Evolutionary conservation across 2,888 invertebrate species (phyloP).

Genomic region (Syrista parreyssii): DNA sequence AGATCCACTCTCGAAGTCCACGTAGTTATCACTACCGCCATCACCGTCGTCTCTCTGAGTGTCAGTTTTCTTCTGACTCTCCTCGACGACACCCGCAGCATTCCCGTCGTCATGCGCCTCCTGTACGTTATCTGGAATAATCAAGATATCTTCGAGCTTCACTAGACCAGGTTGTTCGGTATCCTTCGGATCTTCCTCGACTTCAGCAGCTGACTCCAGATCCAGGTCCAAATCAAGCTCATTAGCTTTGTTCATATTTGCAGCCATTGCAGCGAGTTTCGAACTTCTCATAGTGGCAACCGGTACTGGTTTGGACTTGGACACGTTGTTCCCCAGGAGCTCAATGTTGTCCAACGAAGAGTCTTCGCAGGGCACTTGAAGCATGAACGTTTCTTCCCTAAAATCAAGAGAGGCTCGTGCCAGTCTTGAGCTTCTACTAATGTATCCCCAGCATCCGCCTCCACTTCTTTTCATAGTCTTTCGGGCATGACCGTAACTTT

Average conservation of each 20-base stretch:
- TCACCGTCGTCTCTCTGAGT: not conserved
- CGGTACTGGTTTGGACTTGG: conserved; percentile 48
- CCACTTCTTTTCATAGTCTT: conserved; percentile 2
- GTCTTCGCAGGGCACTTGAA: conserved; percentile 50
- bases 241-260: conserved; percentile 52
- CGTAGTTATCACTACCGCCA: conserved; percentile 4
- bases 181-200: conserved; percentile 28
- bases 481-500: conserved; percentile 27
- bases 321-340: conserved; percentile 15
- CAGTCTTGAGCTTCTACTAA: conserved; percentile 25
- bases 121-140: conserved; percentile 39
- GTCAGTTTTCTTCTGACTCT: not conserved
- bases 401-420: conserved; percentile 36
- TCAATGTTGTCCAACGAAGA: conserved; percentile 22
- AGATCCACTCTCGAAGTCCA: conserved; percentile 12
- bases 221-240: conserved; percentile 38
- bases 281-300: conserved; percentile 57
- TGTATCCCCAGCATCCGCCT: not conserved
- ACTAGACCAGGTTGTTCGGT: conserved; percentile 24
- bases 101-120: not conserved
- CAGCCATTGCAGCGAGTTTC: conserved; percentile 61
- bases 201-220: conserved; percentile 28
- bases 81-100: not conserved
- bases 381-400: conserved; percentile 59
- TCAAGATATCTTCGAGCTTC: conserved; percentile 51